Conservation (phyloP, 2,113 vertebrate species). For the Charadrius vociferus region DNA sequence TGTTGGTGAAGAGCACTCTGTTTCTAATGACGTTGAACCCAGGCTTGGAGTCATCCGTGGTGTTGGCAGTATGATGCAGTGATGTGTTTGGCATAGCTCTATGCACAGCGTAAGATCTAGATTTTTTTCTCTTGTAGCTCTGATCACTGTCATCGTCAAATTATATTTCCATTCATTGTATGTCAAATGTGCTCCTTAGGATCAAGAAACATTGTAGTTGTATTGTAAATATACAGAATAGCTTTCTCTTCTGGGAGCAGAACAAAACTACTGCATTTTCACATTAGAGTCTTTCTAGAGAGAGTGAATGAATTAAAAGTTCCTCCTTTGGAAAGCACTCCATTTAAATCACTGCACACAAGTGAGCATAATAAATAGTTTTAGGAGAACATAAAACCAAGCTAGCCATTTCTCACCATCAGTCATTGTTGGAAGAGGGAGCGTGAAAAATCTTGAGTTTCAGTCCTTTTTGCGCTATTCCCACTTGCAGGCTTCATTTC, state of each 20-base stretch:
- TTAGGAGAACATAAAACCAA: neutral
- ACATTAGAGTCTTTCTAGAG: neutral
- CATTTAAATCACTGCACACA: neutral
- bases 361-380: neutral
- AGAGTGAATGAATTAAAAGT: neutral
- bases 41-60: neutral
- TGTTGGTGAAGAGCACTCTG: neutral
- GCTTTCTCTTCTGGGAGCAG: neutral
- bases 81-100: neutral
- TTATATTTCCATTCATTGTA: neutral
- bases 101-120: too few relatives aligned
- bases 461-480: neutral
- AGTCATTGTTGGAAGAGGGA: neutral
- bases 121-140: neutral
- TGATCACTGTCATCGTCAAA: neutral
- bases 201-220: neutral
- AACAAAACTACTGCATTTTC: neutral
- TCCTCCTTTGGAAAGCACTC: neutral
- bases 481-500: neutral
- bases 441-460: constrained; percentile 30
- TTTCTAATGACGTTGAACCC: neutral
- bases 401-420: neutral
- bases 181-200: neutral
- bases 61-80: neutral
- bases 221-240: neutral